Evolutionary conservation across 2,797 vertebrate genomes (phyloP).

Genomic region (Oreochromis grahami): DNA sequence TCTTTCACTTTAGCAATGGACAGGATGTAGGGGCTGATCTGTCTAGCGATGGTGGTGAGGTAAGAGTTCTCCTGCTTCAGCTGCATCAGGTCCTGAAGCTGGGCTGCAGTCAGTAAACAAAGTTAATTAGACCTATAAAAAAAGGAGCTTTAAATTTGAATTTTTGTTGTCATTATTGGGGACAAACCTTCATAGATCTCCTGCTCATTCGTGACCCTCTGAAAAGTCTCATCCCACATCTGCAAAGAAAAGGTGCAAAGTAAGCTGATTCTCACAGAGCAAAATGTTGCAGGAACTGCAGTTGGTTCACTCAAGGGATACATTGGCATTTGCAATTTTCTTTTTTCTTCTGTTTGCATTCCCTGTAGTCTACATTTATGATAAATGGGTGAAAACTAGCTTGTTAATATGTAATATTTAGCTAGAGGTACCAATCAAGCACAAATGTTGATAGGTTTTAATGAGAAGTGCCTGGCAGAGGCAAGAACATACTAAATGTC

Average conservation of each 20-base stretch:
- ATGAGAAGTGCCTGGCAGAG: not conserved
- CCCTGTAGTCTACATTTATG: not conserved
- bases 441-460: not conserved
- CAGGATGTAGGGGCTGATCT: constrained; percentile 88
- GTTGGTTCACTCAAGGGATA: not conserved
- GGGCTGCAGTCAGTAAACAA: constrained; percentile 66
- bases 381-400: not conserved
- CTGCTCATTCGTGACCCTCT: constrained; percentile 87
- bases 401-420: constrained; percentile 4
- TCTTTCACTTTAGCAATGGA: constrained; percentile 95
- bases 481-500: not conserved
- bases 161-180: not conserved
- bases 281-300: not conserved
- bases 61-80: constrained; percentile 90
- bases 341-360: not conserved
- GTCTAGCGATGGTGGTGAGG: constrained; percentile 86
- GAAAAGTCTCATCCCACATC: constrained; percentile 93
- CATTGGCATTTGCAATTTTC: not conserved
- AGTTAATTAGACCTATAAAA: not conserved
- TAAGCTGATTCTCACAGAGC: not conserved
- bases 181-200: constrained; percentile 92
- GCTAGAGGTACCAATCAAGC: not conserved
- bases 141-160: not conserved
- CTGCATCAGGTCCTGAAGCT: constrained; percentile 89
- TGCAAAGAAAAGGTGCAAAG: constrained; percentile 48